Base-by-base conservation (phyloP, 2,113 vertebrate species). In the Phylloscopus trochiloides region DNA sequence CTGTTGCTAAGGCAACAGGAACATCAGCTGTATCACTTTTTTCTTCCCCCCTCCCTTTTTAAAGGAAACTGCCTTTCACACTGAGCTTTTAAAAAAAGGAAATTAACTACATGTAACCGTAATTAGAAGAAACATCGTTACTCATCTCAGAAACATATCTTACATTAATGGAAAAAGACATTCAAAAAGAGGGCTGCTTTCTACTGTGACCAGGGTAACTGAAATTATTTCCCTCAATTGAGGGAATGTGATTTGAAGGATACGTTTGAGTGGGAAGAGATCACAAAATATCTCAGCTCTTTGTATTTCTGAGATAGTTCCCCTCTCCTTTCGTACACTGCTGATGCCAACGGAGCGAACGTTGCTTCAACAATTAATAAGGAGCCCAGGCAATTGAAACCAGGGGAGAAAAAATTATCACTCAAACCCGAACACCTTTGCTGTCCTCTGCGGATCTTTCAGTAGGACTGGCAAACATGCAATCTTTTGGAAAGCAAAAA, bases 1-100 rank as follows among this genome's bases (percentile, higher is more conserved):
- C 97, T 98, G 98, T 99, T 98, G 97, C 98, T 97, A 97, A 91
- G 98, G 98, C 97, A 99, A 99, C 97, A 95, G 93, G 97, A 91
- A 96, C 97, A 98, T 98, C 97, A 98, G 95, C 96, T 97, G 96
- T 97, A 94, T 98, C 97, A 95, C 96, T 97, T 97, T 97, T 98
- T 97, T 97, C 65, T 76, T 15, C 3, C 25, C 10, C 32, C 20
- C 50, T 17, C 17, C 19, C 51, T 82, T 95, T 94, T 94, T 88
- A 97, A 96, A 95, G 89, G 95, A 98, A 98, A 96, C 97, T 97
- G 98, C 97, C 97, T 97, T 97, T 98, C 98, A 98, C 96, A 98
- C 97, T 96, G 95, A 96, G 98, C 98, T 98, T 98, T 96, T 95
- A 93, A 97, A 97, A 91, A 96, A 97, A 97, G 96, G 97, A 97